These are phyloP conservation scores for Eulacestoma nigropectus DNA, from an alignment of 2,113 vertebrate genomes.

Conservation along the genomic window DNA sequence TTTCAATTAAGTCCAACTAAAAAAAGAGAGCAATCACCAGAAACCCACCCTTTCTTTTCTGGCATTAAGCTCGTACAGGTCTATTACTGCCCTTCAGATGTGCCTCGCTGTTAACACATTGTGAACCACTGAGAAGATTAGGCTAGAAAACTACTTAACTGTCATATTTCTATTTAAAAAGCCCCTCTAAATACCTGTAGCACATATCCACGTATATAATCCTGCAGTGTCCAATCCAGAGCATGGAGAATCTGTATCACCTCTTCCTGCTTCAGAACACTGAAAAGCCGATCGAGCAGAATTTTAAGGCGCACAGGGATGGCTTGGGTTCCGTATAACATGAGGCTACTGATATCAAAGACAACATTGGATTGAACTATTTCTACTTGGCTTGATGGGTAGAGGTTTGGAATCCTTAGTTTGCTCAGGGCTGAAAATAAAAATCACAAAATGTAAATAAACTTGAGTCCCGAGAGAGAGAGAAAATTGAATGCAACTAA, in stretches of 20 bases:
- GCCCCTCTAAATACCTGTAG: constrained; percentile 79
- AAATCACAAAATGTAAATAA: neutral
- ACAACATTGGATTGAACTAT: constrained; percentile 97
- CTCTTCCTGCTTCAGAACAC: constrained; percentile 94
- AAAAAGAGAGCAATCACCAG: neutral
- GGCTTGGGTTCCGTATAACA: constrained; percentile 96
- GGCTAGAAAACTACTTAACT: neutral
- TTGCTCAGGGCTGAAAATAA: constrained; percentile 88
- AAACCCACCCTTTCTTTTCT: neutral
- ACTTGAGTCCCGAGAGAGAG: neutral
- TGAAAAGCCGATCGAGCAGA: constrained; percentile 95
- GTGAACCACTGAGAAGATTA: neutral
- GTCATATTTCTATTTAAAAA: neutral
- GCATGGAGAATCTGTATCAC: constrained; percentile 94
- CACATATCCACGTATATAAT: constrained; percentile 96
- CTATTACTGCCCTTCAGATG: neutral
- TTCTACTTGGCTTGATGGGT: constrained; percentile 93
- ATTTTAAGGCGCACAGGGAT: constrained; percentile 96
- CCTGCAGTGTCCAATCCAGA: constrained; percentile 95
- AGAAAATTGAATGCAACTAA: neutral
- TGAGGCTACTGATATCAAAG: constrained; percentile 97
- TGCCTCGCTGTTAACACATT: neutral
- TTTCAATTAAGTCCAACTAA: neutral
- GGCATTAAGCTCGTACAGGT: neutral
- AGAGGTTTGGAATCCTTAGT: constrained; percentile 87